phyloP scores from a whole-genome alignment of 2,888 invertebrate genomes.

The Drosophila neutralis region DNA sequence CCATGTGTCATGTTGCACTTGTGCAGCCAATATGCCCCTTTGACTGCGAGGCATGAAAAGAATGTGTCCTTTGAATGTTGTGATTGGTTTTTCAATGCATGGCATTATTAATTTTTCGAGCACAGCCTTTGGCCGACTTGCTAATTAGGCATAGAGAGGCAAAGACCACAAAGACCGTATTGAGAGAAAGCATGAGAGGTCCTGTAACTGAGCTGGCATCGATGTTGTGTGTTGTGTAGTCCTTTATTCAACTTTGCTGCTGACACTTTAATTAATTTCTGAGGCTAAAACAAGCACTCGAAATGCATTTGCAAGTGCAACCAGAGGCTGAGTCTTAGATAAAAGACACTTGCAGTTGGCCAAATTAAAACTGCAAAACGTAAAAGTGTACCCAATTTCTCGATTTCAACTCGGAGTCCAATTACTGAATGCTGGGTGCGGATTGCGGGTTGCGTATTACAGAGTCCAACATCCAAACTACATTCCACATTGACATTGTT shows the following conservation, averaged over 20 bases:
- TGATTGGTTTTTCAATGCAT: constrained; percentile 67
- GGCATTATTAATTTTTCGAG: constrained; percentile 50
- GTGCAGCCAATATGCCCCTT: constrained; percentile 29
- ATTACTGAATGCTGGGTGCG: constrained; percentile 12
- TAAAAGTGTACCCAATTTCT: constrained; percentile 39
- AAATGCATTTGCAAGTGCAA: constrained; percentile 41
- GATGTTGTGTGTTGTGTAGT: constrained; percentile 17
- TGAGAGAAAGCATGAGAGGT: constrained; percentile 6
- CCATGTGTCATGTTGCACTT: constrained; percentile 15
- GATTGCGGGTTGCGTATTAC: not conserved
- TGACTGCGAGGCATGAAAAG: constrained; percentile 19
- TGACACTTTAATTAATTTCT: constrained; percentile 66
- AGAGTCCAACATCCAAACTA: constrained; percentile 17
- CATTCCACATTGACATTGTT: constrained; percentile 72
- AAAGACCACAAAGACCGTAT: constrained; percentile 49
- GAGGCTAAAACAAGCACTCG: constrained; percentile 47
- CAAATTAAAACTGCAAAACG: constrained; percentile 63
- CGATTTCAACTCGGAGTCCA: constrained; percentile 24
- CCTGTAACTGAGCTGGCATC: constrained; percentile 23
- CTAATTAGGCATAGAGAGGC: constrained; percentile 60
- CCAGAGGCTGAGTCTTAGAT: constrained; percentile 17
- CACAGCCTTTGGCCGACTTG: constrained; percentile 47
- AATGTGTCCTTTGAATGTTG: constrained; percentile 49
- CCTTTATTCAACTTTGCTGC: constrained; percentile 63
- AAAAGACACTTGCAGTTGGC: constrained; percentile 55